phyloP scores from a whole-genome alignment of 2,113 vertebrate genomes.

The Solenodon paradoxus region DNA sequence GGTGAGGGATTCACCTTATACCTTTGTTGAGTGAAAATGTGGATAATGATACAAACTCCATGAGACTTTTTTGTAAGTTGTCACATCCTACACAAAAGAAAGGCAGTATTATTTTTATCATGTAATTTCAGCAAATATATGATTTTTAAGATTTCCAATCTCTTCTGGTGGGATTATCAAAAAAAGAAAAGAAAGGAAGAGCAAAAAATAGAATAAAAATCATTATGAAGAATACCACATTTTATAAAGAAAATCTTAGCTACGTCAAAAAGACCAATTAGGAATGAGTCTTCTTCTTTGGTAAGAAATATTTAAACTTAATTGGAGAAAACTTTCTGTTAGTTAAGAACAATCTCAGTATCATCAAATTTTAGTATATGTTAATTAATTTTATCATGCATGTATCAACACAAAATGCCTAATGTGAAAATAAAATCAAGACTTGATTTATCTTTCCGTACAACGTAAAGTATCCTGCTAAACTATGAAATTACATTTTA shows the following conservation, averaged over 20 bases:
- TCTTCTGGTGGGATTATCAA: neutral
- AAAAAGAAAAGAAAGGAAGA: neutral
- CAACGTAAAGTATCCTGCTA: neutral
- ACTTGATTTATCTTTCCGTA: neutral
- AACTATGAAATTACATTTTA: neutral
- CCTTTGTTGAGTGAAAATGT: neutral
- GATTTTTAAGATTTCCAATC: neutral
- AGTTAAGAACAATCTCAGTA: neutral
- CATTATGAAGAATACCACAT: neutral
- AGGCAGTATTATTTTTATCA: neutral
- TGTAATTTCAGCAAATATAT: neutral
- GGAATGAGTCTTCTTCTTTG: neutral
- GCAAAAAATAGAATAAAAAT: neutral
- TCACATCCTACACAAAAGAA: neutral
- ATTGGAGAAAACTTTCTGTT: neutral
- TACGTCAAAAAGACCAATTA: neutral
- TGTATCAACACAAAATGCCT: neutral
- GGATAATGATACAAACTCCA: neutral
- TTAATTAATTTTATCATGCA: neutral
- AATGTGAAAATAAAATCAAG: constrained; percentile 2
- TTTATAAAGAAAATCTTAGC: neutral
- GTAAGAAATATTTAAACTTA: neutral
- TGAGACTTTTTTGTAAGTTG: neutral
- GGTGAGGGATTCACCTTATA: neutral
- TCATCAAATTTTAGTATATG: neutral